Base-by-base conservation (phyloP, 2,888 invertebrate genomes). In the Archips crataeganus region DNA sequence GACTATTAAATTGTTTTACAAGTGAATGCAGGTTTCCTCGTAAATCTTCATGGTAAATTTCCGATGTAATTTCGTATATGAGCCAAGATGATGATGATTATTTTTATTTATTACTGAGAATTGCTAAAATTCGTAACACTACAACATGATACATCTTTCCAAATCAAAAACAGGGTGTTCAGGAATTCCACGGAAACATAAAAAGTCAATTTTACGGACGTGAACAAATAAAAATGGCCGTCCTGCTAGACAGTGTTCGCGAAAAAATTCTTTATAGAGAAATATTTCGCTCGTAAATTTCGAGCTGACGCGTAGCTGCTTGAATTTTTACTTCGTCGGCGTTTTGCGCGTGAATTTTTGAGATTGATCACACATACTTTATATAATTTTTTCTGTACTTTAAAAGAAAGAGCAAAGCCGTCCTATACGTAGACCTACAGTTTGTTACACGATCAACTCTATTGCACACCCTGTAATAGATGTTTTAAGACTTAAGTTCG, bases 211-310 rank as follows among this genome's bases (percentile, higher is more conserved):
- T 71, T 71, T 71, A 66, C 59, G 42, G 39, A 13, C 51, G 66
- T 34, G 51, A 34, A 32, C n/a, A 51, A 45, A 71, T 71, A 66
- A 71, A 66, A 61, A 36, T 32, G 49, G 11, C 66, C 32, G 34
- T 13, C 4, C 65, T 10, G 49, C 66, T 57, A 32, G 51, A 36
- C 57, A 57, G n/a, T 13, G 49, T 42, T 57, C 36, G 57, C 15
- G 57, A 54, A 67, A 67, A 57, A 42, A 54, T 3, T 57, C 42
- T 57, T 57, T 42, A 42, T 13, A 67, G 23, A 51, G 36, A 54
- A 66, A 66, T 66, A 66, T 66, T 66, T 66, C 36, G 65, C 34
- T 66, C 65, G 39, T 66, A 54, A 66, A 66, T 39, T 66, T 66
- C 39, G 15, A 34, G 65, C 54, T 66, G 65, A 66, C 54, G 39